Base-by-base conservation (phyloP, 1,140 invertebrate genomes). In the Eumeta japonica region DNA sequence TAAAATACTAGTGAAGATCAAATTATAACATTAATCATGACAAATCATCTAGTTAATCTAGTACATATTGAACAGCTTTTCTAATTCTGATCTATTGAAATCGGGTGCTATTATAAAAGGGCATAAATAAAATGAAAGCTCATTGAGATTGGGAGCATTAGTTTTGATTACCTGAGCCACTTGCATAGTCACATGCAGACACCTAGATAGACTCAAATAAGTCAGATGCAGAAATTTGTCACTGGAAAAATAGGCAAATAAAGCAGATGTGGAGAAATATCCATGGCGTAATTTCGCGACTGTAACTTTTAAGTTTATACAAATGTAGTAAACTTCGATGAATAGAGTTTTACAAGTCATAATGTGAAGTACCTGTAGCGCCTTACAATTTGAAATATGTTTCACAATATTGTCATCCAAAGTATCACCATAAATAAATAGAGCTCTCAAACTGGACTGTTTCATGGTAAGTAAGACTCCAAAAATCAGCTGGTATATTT, bases 311-410 rank as follows among this genome's bases (percentile, higher is more conserved):
- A 30, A 77, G 34, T 38, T 57, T 65, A 24, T 71, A 66, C 16
- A 77, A 45, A 45, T 74, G 72, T 11, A 66, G 37, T 14, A 77
- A 50, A 58, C 75, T 77, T 12, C 71, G 75, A 48, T 77, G 59
- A 77, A 77, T 14, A 77, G 39, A 38, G 70, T 76, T 53, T 77
- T 77, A 43, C 75, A 77, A 3, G 73, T 77, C 58, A 74, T 76
- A 16, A 77, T 73, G 43, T 77, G 75, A 14, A 77, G 57, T 19
- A 72, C 65, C 35, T 67, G 60, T 35, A 77, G 40, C 10, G 47
- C 37, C 29, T 58, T 67, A 43, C 73, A 77, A 42, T 63, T 68
- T 2, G 75, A 71, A 50, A 77, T 67, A n/a, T 65, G 58, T 27
- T 58, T 48, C 29, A 77, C 59, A 28, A 75, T 75, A 27, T 77